Evolutionary conservation across 2,888 invertebrate genomes (phyloP).

Genomic region (Dolomedes plantarius): DNA sequence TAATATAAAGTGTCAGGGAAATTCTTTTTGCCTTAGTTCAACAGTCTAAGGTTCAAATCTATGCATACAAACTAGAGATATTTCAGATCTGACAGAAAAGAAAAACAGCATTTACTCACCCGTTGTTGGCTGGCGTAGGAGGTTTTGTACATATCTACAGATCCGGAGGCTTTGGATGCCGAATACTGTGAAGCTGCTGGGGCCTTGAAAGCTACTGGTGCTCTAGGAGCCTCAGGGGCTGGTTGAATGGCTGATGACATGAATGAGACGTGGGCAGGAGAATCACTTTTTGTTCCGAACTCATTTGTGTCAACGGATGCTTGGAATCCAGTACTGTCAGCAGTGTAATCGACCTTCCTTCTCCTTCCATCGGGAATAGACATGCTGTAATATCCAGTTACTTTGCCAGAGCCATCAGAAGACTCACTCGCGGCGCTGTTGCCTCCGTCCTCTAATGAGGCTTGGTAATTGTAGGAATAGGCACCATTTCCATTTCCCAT

Average conservation of each 20-base stretch:
- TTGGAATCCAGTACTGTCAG: constrained; percentile 54
- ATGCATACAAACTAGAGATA: no score
- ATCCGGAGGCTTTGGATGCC: neutral
- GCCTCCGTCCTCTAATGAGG: constrained; percentile 57
- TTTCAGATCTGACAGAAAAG: no score
- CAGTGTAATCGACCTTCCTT: constrained; percentile 74
- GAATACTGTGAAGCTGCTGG: neutral
- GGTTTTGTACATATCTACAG: constrained; percentile 4
- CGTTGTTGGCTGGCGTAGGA: constrained; percentile 20
- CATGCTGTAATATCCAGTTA: constrained; percentile 58
- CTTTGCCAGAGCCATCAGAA: constrained; percentile 57
- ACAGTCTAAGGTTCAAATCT: no score
- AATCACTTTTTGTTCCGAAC: constrained; percentile 59
- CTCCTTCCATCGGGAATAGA: constrained; percentile 33
- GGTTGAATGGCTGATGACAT: constrained; percentile 17
- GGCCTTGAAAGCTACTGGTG: neutral
- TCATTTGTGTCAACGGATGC: constrained; percentile 68
- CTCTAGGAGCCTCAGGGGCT: neutral
- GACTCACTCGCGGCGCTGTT: constrained; percentile 50
- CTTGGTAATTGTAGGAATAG: constrained; percentile 33
- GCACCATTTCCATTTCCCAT: neutral
- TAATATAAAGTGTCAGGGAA: no score
- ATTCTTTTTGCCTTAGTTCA: no score
- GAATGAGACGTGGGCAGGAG: constrained; percentile 55
- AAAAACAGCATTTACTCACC: constrained; percentile 19